Conservation (phyloP, 2,797 vertebrate genomes). For the Coregonus ussuriensis region DNA sequence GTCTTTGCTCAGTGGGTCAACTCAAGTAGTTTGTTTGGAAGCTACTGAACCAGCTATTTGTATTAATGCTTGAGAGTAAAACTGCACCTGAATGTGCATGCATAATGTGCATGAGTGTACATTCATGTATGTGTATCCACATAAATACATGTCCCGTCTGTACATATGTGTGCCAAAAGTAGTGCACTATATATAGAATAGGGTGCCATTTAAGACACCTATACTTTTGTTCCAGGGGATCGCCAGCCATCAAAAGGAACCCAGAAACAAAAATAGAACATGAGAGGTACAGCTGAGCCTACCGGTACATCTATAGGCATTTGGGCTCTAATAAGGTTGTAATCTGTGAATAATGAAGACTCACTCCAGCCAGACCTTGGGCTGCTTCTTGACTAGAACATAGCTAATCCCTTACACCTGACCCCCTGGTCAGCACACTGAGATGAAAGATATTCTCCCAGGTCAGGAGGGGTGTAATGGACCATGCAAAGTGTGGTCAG, state of each 20-base stretch:
- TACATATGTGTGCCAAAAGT: neutral
- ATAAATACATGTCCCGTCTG: neutral
- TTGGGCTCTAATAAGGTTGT: neutral
- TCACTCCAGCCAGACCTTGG: conserved; percentile 18
- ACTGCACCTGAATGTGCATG: neutral
- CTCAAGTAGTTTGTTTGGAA: too few species aligned
- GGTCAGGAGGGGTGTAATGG: neutral
- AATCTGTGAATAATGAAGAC: conserved; percentile 30
- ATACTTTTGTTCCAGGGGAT: neutral
- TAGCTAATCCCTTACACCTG: conserved; percentile 25
- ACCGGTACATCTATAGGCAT: conserved; percentile 5
- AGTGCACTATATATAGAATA: too few species aligned
- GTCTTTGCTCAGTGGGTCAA: too few species aligned
- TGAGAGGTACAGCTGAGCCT: conserved; percentile 28
- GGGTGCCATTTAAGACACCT: too few species aligned
- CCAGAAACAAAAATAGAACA: neutral
- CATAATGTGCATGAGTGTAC: neutral
- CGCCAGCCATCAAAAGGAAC: neutral
- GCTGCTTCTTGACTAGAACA: conserved; percentile 24
- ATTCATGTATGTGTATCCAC: conserved; percentile 11
- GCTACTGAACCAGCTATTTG: conserved; percentile 5
- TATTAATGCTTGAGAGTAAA: neutral
- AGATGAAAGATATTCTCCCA: conserved; percentile 27
- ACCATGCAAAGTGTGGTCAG: neutral
- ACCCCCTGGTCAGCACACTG: conserved; percentile 30